Evolutionary conservation across 1,140 invertebrate species (phyloP).

Genomic region (Drosophila lacertosa): DNA sequence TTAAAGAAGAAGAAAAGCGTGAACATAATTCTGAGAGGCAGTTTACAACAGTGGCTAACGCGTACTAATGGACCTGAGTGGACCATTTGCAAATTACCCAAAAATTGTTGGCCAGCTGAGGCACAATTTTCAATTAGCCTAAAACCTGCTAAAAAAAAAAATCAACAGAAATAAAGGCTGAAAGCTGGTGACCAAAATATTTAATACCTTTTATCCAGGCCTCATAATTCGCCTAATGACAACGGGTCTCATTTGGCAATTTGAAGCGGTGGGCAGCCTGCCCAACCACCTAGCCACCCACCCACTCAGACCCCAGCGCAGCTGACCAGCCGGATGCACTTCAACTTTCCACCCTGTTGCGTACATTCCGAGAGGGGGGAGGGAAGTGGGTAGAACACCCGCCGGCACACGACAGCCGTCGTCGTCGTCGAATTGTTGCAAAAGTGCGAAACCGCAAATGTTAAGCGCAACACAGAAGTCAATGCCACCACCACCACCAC

Average conservation of each 20-base stretch:
- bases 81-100: constrained; percentile 63
- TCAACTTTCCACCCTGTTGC: constrained; percentile 83
- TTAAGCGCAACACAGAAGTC: constrained; percentile 81
- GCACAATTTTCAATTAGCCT: constrained; percentile 76
- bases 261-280: constrained; percentile 54
- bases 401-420: constrained; percentile 39
- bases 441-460: constrained; percentile 84
- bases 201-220: constrained; percentile 83
- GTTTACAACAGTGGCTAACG: constrained; percentile 5
- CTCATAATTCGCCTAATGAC: constrained; percentile 83
- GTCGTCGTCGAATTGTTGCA: constrained; percentile 68
- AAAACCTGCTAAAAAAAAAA: constrained; percentile 61
- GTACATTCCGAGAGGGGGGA: constrained; percentile 47
- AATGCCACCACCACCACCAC: constrained; percentile 49
- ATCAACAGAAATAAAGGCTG: no score
- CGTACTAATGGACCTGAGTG: constrained; percentile 32
- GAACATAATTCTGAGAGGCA: constrained; percentile 3
- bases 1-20: constrained; percentile 22
- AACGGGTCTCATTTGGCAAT: constrained; percentile 57
- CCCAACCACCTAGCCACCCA: constrained; percentile 4
- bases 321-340: constrained; percentile 81
- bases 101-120: constrained; percentile 42
- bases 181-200: constrained; percentile 59
- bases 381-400: constrained; percentile 20
- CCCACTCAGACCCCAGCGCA: no score